These are phyloP conservation scores for Phyto melanocephala DNA, from an alignment of 2,888 invertebrate species.

Conservation along the genomic window DNA sequence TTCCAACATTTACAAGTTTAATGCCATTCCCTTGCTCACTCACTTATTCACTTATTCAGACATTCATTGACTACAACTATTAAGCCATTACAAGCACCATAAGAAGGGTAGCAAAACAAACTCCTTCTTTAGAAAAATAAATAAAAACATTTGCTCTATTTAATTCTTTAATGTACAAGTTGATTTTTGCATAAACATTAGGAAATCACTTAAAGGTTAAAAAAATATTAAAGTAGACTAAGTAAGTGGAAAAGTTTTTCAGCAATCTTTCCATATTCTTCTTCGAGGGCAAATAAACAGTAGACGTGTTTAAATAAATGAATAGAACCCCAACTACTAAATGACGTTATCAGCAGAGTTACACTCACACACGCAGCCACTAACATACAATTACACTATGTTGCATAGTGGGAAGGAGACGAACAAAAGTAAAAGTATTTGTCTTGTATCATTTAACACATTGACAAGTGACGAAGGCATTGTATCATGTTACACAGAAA, in stretches of 20 bases:
- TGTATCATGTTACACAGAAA: slow-evolving; percentile 42
- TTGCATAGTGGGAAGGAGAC: background rate
- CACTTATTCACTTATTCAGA: background rate
- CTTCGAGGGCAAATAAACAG: slow-evolving; percentile 22
- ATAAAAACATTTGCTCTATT: slow-evolving; percentile 1
- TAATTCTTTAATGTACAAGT: slow-evolving; percentile 4
- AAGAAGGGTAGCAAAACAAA: background rate
- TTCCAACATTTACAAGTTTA: background rate
- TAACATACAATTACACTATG: background rate
- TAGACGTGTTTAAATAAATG: background rate
- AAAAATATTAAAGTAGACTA: slow-evolving; percentile 10
- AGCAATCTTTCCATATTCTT: background rate
- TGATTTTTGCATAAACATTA: slow-evolving; percentile 41
- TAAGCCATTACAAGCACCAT: background rate
- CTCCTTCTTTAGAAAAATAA: background rate
- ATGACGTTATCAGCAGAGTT: slow-evolving; percentile 16
- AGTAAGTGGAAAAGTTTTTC: slow-evolving; percentile 49
- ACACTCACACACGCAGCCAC: background rate
- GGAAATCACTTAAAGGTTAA: slow-evolving; percentile 53
- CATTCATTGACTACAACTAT: background rate
- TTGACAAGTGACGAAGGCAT: slow-evolving; percentile 56
- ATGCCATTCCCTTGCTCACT: background rate
- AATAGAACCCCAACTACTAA: background rate
- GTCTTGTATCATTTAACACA: slow-evolving; percentile 56
- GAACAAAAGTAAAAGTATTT: slow-evolving; percentile 23